Conservation (phyloP, 2,113 vertebrate species). For the Callipepla squamata region DNA sequence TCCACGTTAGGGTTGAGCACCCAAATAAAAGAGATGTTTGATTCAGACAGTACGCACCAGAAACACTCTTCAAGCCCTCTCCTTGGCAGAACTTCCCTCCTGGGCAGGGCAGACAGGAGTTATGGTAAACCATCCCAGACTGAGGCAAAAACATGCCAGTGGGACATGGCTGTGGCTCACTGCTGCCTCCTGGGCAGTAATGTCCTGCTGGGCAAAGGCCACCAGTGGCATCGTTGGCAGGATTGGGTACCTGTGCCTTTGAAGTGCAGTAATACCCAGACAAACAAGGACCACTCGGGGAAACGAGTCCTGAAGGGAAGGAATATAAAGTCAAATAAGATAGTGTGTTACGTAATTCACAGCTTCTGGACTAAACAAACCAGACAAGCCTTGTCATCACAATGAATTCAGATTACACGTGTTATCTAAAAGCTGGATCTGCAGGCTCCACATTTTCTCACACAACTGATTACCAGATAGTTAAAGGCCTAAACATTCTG, state of each 20-base stretch:
- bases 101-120: constrained; percentile 81
- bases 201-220: constrained; percentile 82
- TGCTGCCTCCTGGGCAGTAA: constrained; percentile 83
- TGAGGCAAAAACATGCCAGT: constrained; percentile 79
- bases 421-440: not conserved
- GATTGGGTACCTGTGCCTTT: constrained; percentile 74
- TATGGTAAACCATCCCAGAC: constrained; percentile 65
- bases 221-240: constrained; percentile 64
- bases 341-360: not conserved
- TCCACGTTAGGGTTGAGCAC: not conserved
- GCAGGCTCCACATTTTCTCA: not conserved
- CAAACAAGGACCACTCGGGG: constrained; percentile 81
- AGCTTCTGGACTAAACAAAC: not conserved
- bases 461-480: not conserved
- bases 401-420: not conserved
- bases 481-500: not conserved
- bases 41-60: not conserved
- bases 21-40: not conserved
- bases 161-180: constrained; percentile 80
- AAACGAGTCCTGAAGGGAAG: constrained; percentile 71
- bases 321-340: not conserved
- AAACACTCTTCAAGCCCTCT: constrained; percentile 70
- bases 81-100: constrained; percentile 81
- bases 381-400: not conserved
- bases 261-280: constrained; percentile 83